Evolutionary conservation across 2,888 invertebrate genomes (phyloP), one percentile per base, ranked within the genome.

Genomic region (Chymomyza caudatula): DNA sequence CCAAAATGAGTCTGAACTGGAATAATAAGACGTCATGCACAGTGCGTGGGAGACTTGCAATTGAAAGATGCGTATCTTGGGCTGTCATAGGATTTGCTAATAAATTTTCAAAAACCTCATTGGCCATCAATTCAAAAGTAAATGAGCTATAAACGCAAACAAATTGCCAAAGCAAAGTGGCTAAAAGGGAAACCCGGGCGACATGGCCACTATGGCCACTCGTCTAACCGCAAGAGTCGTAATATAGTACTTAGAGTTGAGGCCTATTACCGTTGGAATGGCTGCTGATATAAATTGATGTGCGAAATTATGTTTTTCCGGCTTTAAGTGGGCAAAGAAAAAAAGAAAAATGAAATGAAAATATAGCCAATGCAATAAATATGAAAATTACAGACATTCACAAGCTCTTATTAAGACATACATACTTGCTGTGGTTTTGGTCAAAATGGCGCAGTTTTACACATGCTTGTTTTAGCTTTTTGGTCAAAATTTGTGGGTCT

Each of bases 81-180:
- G 29, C 29, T 8, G 8, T 37, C 11, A 11, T 37, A 37, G 29
- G 29, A 37, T 37, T 37, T 37, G 29, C 29, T 37, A 37, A 37
- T 37, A 37, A 37, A 37, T 37, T 37, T 37, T 37, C 29, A 37
- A 37, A 37, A 37, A 37, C 29, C 29, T 37, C 29, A 37, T 37
- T 37, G 29, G 29, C 29, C 29, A 78, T 78, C 83, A 66, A 74
- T 71, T 76, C 65, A 63, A 76, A 82, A 66, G 67, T 77, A 79
- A 82, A 80, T 85, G 85, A 77, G 72, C 85, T 83, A 85, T 80
- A 83, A 80, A 82, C 71, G 83, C 66, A 52, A 62, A 63, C 67
- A 71, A 71, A 71, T 71, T 71, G 70, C 59, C 29, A 37, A 37
- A 37, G 29, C 29, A 37, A 37, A 37, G 29, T 37, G 29, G 29